phyloP scores from a whole-genome alignment of 1,140 invertebrate genomes.

The Drosophila willistoni region DNA sequence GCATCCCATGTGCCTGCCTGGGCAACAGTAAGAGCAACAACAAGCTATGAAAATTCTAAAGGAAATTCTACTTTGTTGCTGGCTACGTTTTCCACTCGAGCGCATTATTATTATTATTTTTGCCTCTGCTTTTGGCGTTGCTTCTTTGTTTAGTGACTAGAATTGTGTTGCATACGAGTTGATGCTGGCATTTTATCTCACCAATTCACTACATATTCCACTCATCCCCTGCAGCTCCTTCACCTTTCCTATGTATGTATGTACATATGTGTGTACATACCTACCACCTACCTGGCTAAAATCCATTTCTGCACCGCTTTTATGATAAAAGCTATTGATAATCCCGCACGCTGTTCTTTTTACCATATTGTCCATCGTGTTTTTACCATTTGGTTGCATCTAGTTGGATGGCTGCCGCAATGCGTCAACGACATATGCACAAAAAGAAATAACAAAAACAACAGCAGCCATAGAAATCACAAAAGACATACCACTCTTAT shows the following conservation, averaged over 20 bases:
- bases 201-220: conserved; percentile 21
- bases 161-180: conserved; percentile 35
- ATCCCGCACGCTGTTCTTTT: conserved; percentile 40
- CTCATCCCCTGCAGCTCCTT: neutral
- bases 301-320: neutral
- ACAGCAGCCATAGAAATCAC: neutral
- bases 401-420: conserved; percentile 50
- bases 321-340: conserved; percentile 74
- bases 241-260: too few species aligned
- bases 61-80: conserved; percentile 64
- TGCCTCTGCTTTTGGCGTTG: conserved; percentile 23
- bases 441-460: neutral
- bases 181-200: conserved; percentile 31
- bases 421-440: conserved; percentile 21
- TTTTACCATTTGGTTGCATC: conserved; percentile 38
- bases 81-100: conserved; percentile 72
- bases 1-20: conserved; percentile 12
- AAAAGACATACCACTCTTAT: too few species aligned
- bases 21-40: conserved; percentile 9
- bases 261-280: too few species aligned
- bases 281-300: neutral
- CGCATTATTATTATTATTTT: conserved; percentile 67
- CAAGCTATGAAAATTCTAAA: conserved; percentile 27
- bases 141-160: conserved; percentile 40
- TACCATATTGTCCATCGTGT: conserved; percentile 20